Evolutionary conservation across 64 coral and sea anemone species (phyloP).

Genomic region (Stylophora pistillata): DNA sequence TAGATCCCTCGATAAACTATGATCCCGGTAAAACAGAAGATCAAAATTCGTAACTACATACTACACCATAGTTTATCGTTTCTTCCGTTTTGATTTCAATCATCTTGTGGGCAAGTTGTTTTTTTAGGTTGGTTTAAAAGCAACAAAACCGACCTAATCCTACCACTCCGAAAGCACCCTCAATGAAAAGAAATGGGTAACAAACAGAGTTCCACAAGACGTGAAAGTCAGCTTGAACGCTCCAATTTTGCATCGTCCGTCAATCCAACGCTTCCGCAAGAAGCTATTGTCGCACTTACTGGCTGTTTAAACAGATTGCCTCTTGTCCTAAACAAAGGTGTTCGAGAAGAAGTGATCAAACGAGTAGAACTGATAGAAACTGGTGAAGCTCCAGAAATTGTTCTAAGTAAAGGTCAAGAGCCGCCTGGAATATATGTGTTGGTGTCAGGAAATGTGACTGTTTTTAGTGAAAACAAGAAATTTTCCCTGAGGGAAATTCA

Average conservation of each 20-base stretch:
- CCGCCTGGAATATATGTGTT: slow-evolving; percentile 70
- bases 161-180: too few relatives aligned
- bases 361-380: slow-evolving; percentile 30
- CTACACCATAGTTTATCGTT: neutral
- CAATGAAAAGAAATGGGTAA: slow-evolving; percentile 49
- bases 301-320: slow-evolving; percentile 60
- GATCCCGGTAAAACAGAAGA: too few relatives aligned
- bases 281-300: slow-evolving; percentile 46
- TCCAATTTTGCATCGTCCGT: slow-evolving; percentile 17
- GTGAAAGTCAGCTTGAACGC: slow-evolving; percentile 9
- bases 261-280: slow-evolving; percentile 49
- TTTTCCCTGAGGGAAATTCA: slow-evolving; percentile 63
- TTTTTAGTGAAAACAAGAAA: slow-evolving; percentile 52
- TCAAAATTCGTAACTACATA: too few relatives aligned
- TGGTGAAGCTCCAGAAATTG: slow-evolving; percentile 15
- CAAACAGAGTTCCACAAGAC: slow-evolving; percentile 40
- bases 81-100: neutral
- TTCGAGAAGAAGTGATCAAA: slow-evolving; percentile 46
- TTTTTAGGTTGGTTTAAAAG: neutral
- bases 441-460: slow-evolving; percentile 61
- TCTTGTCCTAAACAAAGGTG: slow-evolving; percentile 1
- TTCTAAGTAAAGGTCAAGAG: slow-evolving; percentile 66
- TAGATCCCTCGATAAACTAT: too few relatives aligned
- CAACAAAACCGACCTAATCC: neutral
- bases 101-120: neutral